These are phyloP conservation scores for Galendromus occidentalis DNA, from an alignment of 1,140 invertebrate species.

Conservation along the genomic window DNA sequence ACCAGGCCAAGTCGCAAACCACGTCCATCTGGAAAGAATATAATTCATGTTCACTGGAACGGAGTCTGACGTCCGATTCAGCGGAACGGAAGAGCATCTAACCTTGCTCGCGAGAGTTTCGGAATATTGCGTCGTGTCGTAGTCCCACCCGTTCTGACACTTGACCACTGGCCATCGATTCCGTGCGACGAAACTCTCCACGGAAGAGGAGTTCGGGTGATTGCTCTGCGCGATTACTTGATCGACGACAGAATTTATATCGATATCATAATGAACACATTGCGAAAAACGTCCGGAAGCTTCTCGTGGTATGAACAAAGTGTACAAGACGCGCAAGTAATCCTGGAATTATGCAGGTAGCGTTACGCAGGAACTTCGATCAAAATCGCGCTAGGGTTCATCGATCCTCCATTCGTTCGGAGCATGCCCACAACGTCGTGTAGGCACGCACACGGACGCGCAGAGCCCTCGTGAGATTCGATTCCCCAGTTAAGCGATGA, in stretches of 20 bases:
- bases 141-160: conserved; percentile 27
- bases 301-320: not conserved
- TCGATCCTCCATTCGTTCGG: too few relatives aligned
- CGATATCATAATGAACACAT: not conserved
- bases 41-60: conserved; percentile 10
- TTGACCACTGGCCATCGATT: conserved; percentile 24
- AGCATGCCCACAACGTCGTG: too few relatives aligned
- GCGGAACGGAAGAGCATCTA: not conserved
- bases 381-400: too few relatives aligned
- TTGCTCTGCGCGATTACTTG: not conserved
- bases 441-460: too few relatives aligned
- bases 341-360: too few relatives aligned
- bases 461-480: too few relatives aligned
- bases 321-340: not conserved
- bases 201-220: not conserved
- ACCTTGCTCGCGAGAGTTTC: conserved; percentile 28
- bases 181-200: not conserved
- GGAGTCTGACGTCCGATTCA: not conserved
- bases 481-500: too few relatives aligned
- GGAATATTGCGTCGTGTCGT: conserved; percentile 25
- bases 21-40: conserved; percentile 36
- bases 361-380: too few relatives aligned
- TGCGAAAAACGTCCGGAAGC: not conserved
- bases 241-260: not conserved
- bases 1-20: conserved; percentile 42